A percentile compares a stretch with the other conserved stretches of the same genome.
Conservation (phyloP, 2,888 invertebrate species). For the Diplazon laetatorius region DNA sequence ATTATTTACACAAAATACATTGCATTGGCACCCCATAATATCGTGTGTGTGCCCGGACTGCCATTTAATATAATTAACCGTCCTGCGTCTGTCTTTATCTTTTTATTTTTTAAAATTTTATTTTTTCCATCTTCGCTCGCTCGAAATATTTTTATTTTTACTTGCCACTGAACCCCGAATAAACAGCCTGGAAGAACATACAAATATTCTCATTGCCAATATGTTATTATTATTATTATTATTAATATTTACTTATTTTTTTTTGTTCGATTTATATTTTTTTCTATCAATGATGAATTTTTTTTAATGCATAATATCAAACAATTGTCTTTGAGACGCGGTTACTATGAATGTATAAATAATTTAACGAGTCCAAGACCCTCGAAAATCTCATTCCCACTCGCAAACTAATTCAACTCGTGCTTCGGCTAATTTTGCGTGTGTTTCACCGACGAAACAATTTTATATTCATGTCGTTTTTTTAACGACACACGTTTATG, state of each 20-base stretch:
- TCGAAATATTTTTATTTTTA: conserved; percentile 30
- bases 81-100: conserved; percentile 11
- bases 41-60: conserved; percentile 74
- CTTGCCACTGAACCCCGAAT: conserved; percentile 52
- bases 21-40: conserved; percentile 78
- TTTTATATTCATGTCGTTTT: neutral
- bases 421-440: neutral
- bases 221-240: conserved; percentile 35
- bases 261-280: conserved; percentile 12
- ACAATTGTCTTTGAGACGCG: conserved; percentile 32
- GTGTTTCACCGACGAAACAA: neutral
- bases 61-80: conserved; percentile 66
- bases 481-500: neutral
- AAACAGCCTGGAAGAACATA: conserved; percentile 63
- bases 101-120: conserved; percentile 35
- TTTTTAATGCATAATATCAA: conserved; percentile 40
- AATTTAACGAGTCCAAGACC: conserved; percentile 3
- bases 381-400: conserved; percentile 15
- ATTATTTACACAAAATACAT: conserved; percentile 78
- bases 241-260: conserved; percentile 16
- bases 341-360: neutral
- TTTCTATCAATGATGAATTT: conserved; percentile 11
- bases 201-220: conserved; percentile 61
- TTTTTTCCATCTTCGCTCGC: conserved; percentile 20
- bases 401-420: conserved; percentile 20